Evolutionary conservation across 2,888 invertebrate species (phyloP), one percentile per base, ranked within the genome.

Genomic region (Lithophane semibrunnea): DNA sequence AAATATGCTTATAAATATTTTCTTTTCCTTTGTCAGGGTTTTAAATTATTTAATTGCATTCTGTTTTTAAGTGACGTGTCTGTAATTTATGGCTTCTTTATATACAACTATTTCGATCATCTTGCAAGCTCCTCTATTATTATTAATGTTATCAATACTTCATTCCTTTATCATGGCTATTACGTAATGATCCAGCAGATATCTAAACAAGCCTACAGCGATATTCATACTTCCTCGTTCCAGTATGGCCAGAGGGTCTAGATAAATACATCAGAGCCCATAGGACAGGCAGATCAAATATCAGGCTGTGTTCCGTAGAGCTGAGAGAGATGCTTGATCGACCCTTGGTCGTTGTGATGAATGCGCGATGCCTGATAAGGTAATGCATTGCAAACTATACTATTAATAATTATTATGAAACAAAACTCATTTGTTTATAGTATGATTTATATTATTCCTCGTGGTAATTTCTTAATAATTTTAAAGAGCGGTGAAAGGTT

Each of bases 1-100:
- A 83, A 79, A 75, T 77, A 24, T 68, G 54, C 63, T n/a, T 82
- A 70, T 77, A 83, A 77, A 86, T 83, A 73, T 75, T 84, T 83
- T 67, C 80, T 79, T 83, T 74, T 72, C 67, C 63, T 73, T 83
- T 78, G 77, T 73, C 56, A 66, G 54, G 3, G 18, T 60, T 72
- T 67, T 80, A 47, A 84, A 74, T 54, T 16, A 60, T 79, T 77
- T 58, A 78, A 80, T 68, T 80, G 52, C n/a, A 68, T 79, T 58
- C 44, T 37, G 24, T 24, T 52, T 64, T 64, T 61, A 58, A 81
- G 81, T 64, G 9, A 18, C 42, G 42, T 77, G 67, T 83, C 21
- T 67, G 16, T 56, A 7, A 52, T 52, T 18, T 44, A 70, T 37
- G n/a, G 47, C 66, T 54, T 61, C 18, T n/a, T 16, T 3, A 49